Conservation (phyloP, 2,888 invertebrate species). For the Dryobota labecula region DNA sequence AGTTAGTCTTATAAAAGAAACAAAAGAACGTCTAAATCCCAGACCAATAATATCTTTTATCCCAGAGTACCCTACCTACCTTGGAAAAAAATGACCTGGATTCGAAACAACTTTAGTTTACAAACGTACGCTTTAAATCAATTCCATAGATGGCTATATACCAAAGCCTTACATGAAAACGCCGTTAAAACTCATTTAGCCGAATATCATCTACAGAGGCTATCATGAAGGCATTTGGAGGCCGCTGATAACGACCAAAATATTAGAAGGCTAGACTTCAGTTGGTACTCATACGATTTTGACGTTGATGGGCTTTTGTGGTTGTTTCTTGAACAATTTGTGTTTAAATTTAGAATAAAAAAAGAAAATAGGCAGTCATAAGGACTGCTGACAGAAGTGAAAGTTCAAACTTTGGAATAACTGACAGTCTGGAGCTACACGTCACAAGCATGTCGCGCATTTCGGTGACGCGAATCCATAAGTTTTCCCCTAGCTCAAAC, state of each 20-base stretch:
- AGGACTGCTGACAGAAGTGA: too few species aligned
- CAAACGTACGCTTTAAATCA: too few species aligned
- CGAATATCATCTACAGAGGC: slow-evolving; percentile 56
- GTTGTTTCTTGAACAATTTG: slow-evolving; percentile 25
- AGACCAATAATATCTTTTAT: not conserved
- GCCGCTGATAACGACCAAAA: slow-evolving; percentile 56
- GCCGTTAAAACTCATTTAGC: slow-evolving; percentile 52
- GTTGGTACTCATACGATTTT: slow-evolving; percentile 40
- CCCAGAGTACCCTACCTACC: not conserved
- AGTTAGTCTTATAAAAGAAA: not conserved
- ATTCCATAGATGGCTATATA: slow-evolving; percentile 22
- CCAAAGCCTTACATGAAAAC: slow-evolving; percentile 41
- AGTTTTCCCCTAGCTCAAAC: too few species aligned
- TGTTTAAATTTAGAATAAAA: slow-evolving; percentile 7
- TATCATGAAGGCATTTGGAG: slow-evolving; percentile 60
- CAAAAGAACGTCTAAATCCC: slow-evolving; percentile 3
- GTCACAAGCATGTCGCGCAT: too few species aligned
- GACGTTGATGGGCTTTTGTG: slow-evolving; percentile 30
- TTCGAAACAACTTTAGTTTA: too few species aligned
- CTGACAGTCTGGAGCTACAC: too few species aligned
- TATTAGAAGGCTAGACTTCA: slow-evolving; percentile 53
- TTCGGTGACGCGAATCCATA: too few species aligned
- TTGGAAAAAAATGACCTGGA: too few species aligned
- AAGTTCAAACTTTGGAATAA: too few species aligned
- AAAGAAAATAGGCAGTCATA: too few species aligned